Base-by-base conservation (phyloP, 2,888 invertebrate genomes). In the Periphyllus acericola region DNA sequence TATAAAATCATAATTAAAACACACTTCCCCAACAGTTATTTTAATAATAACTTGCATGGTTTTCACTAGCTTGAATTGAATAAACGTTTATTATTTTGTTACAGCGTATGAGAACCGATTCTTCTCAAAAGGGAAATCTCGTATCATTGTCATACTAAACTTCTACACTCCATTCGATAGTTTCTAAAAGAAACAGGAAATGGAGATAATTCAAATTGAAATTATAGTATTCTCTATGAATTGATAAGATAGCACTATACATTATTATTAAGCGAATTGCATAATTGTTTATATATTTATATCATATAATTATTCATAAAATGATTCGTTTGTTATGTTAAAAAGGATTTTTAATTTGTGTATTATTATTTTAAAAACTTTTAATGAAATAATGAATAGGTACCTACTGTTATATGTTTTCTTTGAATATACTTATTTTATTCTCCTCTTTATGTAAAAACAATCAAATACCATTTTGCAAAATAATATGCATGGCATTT, bases 1-100 rank as follows among this genome's bases (percentile, higher is more conserved):
- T 83, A 83, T 83, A 14, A 55, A 74, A 83, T 36, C 32, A 74
- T 8, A 83, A 83, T 83, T 83, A 83, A 83, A 74, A 83, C 17
- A 55, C 36, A 74, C 55, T 83, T 74, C 55, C 36, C 34, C 19
- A 52, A 55, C 34, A 17, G 52, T 83, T 74, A 74, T 83, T 83
- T 52, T 72, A 82, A 83, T 72, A 82, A 83, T 83, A 74, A 83
- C 34, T 5, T 55, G 52, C 72, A 71, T 21, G 55, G 72, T 55
- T 83, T 81, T 83, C 83, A 74, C 72, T 74, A 29, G 19, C 21
- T 52, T 78, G 78, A 46, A 78, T 36, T 25, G 52, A 19, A 78
- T 29, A 19, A 52, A 52, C 29, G 52, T 78, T 46, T 55, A 83
- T 83, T 83, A 74, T 83, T 34, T 74, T 74, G 19, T 74, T 83